Percentiles rank a stretch among this genome's conserved stretches.
Evolutionary conservation across 2,797 vertebrate species (phyloP).

Genomic region (Pseudopleuronectes americanus): DNA sequence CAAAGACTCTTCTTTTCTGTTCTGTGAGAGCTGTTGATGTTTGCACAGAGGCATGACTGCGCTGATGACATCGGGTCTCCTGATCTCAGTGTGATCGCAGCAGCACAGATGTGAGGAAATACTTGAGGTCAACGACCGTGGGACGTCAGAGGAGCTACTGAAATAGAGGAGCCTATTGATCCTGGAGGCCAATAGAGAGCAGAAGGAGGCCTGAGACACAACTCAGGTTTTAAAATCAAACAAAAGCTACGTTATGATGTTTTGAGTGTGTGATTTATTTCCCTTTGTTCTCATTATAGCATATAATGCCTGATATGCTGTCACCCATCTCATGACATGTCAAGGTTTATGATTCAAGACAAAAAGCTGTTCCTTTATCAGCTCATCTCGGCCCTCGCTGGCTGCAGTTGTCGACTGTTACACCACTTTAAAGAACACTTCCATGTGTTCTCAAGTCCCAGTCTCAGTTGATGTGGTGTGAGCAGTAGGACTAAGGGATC

Average conservation of each 20-base stretch:
- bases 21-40: constrained; percentile 64
- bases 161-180: constrained; percentile 78
- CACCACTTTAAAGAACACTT: constrained; percentile 38
- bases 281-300: constrained; percentile 2
- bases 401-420: constrained; percentile 32
- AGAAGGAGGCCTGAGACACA: constrained; percentile 23
- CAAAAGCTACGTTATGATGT: constrained; percentile 10
- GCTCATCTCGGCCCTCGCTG: not conserved
- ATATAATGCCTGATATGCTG: constrained; percentile 3
- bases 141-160: constrained; percentile 52
- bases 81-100: constrained; percentile 72
- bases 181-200: constrained; percentile 9
- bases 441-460: constrained; percentile 29
- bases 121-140: constrained; percentile 71
- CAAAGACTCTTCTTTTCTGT: constrained; percentile 45
- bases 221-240: constrained; percentile 22
- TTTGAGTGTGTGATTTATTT: constrained; percentile 24
- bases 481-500: constrained; percentile 33
- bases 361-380: constrained; percentile 13
- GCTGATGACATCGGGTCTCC: constrained; percentile 72
- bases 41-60: constrained; percentile 60
- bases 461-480: constrained; percentile 27
- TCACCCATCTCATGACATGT: constrained; percentile 2
- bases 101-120: constrained; percentile 78
- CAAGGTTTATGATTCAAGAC: not conserved